Evolutionary conservation across 2,888 invertebrate species (phyloP).

Genomic region (Allolobophora icterica): DNA sequence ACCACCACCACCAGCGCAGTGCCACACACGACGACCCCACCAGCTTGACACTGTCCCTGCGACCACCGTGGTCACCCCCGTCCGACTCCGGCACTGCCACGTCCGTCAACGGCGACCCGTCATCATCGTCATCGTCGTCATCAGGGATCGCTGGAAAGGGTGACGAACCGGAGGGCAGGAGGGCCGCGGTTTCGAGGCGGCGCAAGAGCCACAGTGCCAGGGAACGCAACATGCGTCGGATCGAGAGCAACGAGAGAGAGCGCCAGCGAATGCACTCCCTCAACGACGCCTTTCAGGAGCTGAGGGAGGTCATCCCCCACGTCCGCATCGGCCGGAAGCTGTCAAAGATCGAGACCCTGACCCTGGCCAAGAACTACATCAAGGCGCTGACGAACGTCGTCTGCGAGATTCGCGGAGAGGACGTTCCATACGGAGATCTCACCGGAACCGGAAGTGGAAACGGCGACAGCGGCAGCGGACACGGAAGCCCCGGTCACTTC

Average conservation of each 20-base stretch:
- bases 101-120: constrained; percentile 2
- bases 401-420: constrained; percentile 79
- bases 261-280: constrained; percentile 90
- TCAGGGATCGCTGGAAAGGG: not conserved
- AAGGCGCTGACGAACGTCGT: constrained; percentile 86
- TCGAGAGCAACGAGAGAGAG: constrained; percentile 89
- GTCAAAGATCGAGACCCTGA: constrained; percentile 85
- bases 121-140: constrained; percentile 12
- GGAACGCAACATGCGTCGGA: constrained; percentile 82
- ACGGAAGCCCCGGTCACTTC: not conserved
- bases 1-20: not conserved
- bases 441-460: not conserved
- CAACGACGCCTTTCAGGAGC: constrained; percentile 87
- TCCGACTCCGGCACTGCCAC: constrained; percentile 31
- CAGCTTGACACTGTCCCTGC: not conserved
- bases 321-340: constrained; percentile 82
- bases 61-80: constrained; percentile 24
- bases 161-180: not conserved
- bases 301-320: constrained; percentile 84
- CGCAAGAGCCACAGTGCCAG: constrained; percentile 75
- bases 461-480: not conserved
- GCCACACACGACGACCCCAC: no score
- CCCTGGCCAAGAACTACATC: constrained; percentile 86
- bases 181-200: not conserved
- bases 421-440: constrained; percentile 71